A percentile compares a stretch with the other conserved stretches of the same genome.
phyloP scores from a whole-genome alignment of 2,797 vertebrate genomes.

The Pseudotriccus pelzelni region DNA sequence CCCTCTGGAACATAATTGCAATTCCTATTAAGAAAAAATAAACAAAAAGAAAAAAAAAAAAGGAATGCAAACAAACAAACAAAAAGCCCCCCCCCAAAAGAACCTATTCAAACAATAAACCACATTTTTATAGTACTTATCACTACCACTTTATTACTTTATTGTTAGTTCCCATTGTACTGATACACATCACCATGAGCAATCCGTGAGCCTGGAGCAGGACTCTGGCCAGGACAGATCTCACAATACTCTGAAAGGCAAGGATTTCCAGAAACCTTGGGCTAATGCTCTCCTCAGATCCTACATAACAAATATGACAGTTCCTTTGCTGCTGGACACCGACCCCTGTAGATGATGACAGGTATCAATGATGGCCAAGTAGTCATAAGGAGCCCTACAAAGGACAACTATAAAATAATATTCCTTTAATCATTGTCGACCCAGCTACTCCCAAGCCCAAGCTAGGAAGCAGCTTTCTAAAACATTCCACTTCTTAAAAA shows the following conservation, averaged over 20 bases:
- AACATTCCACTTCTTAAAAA: not conserved
- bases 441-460: not conserved
- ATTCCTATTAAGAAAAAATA: not conserved
- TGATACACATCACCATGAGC: not conserved
- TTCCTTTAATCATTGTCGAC: not conserved
- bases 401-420: not conserved
- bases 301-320: fast-evolving
- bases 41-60: no score
- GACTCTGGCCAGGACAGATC: not conserved
- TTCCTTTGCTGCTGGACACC: not conserved
- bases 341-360: not conserved
- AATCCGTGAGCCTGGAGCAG: not conserved
- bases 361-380: not conserved
- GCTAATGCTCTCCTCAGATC: not conserved
- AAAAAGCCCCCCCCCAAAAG: not conserved
- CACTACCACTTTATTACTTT: not conserved
- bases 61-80: not conserved
- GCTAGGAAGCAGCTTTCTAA: not conserved
- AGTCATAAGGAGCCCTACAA: not conserved
- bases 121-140: not conserved
- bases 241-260: not conserved
- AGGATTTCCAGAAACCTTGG: not conserved
- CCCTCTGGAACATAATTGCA: not conserved
- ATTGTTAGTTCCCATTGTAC: not conserved
- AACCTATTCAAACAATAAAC: not conserved